Percentiles rank a stretch among this genome's conserved stretches.
Conservation (phyloP, 2,888 invertebrate species). For the Meliscaeva auricollis region DNA sequence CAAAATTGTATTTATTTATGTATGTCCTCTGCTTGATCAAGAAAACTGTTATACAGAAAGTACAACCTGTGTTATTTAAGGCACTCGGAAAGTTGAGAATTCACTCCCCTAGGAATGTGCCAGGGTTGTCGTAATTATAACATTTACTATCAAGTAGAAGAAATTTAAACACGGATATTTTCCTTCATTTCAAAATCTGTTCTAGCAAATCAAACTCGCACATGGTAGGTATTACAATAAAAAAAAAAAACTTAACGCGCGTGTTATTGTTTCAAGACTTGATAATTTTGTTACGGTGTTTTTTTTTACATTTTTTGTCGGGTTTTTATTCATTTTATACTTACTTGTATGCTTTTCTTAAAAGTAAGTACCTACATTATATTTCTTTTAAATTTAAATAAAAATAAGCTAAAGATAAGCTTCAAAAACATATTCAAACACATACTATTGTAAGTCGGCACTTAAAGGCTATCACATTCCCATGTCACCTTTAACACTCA, state of each 20-base stretch:
- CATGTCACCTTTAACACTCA: slow-evolving; percentile 67
- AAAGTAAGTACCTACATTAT: too few relatives aligned
- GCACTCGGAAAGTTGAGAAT: too few relatives aligned
- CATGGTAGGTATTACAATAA: too few relatives aligned
- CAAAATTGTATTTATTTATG: too few relatives aligned
- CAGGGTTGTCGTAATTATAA: too few relatives aligned
- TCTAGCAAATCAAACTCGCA: not conserved
- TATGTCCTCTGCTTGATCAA: too few relatives aligned
- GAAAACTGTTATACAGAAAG: too few relatives aligned
- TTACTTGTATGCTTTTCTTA: not conserved
- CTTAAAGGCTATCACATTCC: slow-evolving; percentile 57
- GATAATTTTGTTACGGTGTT: slow-evolving; percentile 55
- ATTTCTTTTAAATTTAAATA: not conserved
- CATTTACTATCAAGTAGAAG: too few relatives aligned
- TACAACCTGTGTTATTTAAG: too few relatives aligned
- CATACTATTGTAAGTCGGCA: slow-evolving; percentile 26
- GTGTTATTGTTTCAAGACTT: slow-evolving; percentile 48
- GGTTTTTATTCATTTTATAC: not conserved
- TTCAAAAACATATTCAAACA: slow-evolving; percentile 40
- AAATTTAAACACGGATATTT: too few relatives aligned
- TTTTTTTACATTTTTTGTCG: slow-evolving; percentile 10
- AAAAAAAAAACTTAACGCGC: slow-evolving; percentile 5
- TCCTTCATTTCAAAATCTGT: not conserved
- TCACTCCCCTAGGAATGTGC: too few relatives aligned
- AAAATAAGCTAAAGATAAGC: slow-evolving; percentile 65